Evolutionary conservation across 37 sponge, comb jelly and placozoan genomes (phyloP).

Genomic region (Beroe ovata): DNA sequence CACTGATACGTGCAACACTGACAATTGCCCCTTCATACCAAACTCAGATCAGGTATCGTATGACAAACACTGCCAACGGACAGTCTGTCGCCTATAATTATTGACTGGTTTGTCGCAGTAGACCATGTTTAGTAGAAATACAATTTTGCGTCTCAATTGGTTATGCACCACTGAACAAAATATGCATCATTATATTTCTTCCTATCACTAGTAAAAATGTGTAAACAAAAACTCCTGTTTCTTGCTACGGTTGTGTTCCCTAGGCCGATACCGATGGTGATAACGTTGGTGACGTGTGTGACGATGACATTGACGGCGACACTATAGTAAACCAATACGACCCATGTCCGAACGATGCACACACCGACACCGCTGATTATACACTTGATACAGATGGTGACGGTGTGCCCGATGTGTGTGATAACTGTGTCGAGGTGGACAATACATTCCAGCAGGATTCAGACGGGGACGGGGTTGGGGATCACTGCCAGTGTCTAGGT

Average conservation of each 20-base stretch:
- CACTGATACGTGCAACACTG: slow-evolving; percentile 44
- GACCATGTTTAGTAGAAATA: no score
- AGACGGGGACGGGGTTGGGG: slow-evolving; percentile 59
- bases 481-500: slow-evolving; percentile 60
- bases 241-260: no score
- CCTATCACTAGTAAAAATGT: no score
- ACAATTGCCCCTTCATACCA: slow-evolving; percentile 78
- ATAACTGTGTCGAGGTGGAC: slow-evolving; percentile 65
- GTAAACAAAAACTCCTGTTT: no score
- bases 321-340: slow-evolving; percentile 68
- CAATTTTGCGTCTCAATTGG: no score
- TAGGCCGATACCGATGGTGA: slow-evolving; percentile 76
- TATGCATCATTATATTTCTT: no score
- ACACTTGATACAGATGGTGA: slow-evolving; percentile 66
- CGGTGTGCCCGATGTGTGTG: slow-evolving; percentile 68
- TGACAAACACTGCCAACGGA: background rate
- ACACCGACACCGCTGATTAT: background rate
- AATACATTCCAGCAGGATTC: slow-evolving; percentile 73
- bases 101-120: no score
- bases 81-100: no score
- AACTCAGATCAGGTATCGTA: slow-evolving; percentile 74
- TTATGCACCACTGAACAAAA: no score
- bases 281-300: slow-evolving; percentile 79
- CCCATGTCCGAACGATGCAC: background rate
- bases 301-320: slow-evolving; percentile 71